These are phyloP conservation scores for Drosophila tristis DNA, from an alignment of 1,140 invertebrate species.

Conservation along the genomic window DNA sequence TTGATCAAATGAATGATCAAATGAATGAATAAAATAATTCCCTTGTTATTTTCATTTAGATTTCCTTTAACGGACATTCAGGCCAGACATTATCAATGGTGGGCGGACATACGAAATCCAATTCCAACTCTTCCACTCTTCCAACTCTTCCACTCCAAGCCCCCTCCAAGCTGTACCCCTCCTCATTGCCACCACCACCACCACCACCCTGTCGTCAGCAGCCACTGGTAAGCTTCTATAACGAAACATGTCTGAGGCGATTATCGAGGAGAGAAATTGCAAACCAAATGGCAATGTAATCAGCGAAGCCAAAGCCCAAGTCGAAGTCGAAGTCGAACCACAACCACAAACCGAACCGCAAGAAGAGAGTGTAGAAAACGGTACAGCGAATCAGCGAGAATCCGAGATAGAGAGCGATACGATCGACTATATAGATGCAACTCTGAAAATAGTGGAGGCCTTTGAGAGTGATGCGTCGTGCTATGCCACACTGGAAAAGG, in stretches of 20 bases:
- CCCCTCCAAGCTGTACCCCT: slow-evolving; percentile 37
- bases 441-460: slow-evolving; percentile 54
- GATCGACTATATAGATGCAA: slow-evolving; percentile 33
- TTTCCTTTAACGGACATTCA: slow-evolving; percentile 29
- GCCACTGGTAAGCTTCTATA: neutral
- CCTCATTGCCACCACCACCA: slow-evolving; percentile 10
- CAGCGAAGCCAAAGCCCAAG: slow-evolving; percentile 14
- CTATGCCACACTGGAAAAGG: neutral
- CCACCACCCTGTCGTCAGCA: neutral
- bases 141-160: slow-evolving; percentile 63
- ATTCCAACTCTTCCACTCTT: slow-evolving; percentile 41
- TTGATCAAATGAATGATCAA: neutral
- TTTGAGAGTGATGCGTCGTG: slow-evolving; percentile 15
- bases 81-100: slow-evolving; percentile 58
- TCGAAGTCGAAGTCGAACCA: neutral
- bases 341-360: neutral
- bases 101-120: slow-evolving; percentile 41
- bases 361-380: slow-evolving; percentile 2
- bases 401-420: neutral
- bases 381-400: too few relatives aligned
- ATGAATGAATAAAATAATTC: neutral
- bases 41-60: slow-evolving; percentile 21
- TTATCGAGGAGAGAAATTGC: slow-evolving; percentile 26
- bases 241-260: slow-evolving; percentile 64
- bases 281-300: slow-evolving; percentile 7